Base-by-base conservation (phyloP, 2,797 vertebrate species). In the Lerista edwardsae region DNA sequence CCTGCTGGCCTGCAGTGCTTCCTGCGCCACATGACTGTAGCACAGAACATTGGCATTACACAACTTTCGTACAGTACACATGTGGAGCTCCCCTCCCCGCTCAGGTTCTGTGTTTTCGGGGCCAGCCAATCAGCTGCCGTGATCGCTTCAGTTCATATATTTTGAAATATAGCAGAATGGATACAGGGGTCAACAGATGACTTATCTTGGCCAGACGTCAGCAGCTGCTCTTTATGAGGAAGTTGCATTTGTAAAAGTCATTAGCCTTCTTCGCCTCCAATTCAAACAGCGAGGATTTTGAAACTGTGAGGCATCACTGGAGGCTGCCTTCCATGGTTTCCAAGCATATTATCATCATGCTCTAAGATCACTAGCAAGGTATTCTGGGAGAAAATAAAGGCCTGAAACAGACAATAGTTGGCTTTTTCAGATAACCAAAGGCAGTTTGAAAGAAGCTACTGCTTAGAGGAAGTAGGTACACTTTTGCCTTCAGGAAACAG, bases 1-100 rank as follows among this genome's bases (percentile, higher is more conserved):
- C 88, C 95, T 96, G 91, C 94, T 93, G 95, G 94, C 86, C 82
- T 57, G 6, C 4, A 5, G 41, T 69, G 59, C 59, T 68, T 77
- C 77, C 47, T 68, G n/a, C 80, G 51, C 15, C 19, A 29, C 80
- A 61, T 62, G 8, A 57, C 64, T 51, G 67, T 55, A 59, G 72
- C 15, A 44, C 55, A 79, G 84, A 79, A 90, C 88, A 75, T 82
- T 75, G 27, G 14, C 9, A 89, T 77, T 69, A 51, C 83, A 86
- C 87, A 88, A 73, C 79, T 55, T 55, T 29, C 6, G 1, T 79
- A 79, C 14, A 74, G 39, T n/a, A 83, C 23, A 39, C 92, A 88
- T 51, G 55, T 59, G 36, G 44, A 29, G 31, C 8, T 27, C 71
- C 36, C 6, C 34, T 3, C 62, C 14, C 73, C 71, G 51, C 44